phyloP scores from a whole-genome alignment of 2,113 vertebrate genomes.

The Sarotherodon lohbergeri region DNA sequence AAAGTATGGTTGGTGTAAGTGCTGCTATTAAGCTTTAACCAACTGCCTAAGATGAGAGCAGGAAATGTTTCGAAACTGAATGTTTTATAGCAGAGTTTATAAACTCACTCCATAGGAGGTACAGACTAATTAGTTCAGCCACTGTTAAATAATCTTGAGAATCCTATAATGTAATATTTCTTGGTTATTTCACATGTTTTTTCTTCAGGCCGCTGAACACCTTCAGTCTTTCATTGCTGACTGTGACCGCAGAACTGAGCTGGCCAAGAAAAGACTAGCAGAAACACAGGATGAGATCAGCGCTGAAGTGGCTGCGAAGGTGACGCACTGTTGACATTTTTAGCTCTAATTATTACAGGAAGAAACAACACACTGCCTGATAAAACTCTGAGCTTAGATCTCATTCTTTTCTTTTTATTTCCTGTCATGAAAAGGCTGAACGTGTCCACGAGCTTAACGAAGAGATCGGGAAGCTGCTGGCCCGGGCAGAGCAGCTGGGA shows the following conservation, averaged over 20 bases:
- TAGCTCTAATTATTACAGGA: not conserved
- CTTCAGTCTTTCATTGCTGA: constrained; percentile 98
- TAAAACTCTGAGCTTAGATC: not conserved
- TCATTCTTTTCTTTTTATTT: not conserved
- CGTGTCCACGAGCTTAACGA: constrained; percentile 97
- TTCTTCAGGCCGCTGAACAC: constrained; percentile 88
- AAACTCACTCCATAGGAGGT: not conserved
- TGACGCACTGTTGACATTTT: constrained; percentile 30
- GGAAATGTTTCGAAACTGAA: not conserved
- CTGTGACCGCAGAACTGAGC: constrained; percentile 93
- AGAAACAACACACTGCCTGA: not conserved
- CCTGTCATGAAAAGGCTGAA: constrained; percentile 79
- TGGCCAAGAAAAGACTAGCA: constrained; percentile 95
- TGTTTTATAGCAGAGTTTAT: not conserved
- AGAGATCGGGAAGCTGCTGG: constrained; percentile 96
- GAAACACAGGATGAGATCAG: constrained; percentile 99
- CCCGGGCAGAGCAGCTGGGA: constrained; percentile 92
- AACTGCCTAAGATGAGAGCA: not conserved
- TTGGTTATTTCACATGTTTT: not conserved
- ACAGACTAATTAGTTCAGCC: not conserved
- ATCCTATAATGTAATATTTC: not conserved
- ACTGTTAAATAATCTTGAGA: not conserved
- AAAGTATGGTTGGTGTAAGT: not conserved
- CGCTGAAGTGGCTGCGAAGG: constrained; percentile 97
- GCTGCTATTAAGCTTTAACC: not conserved